Percentiles rank a stretch among this genome's conserved stretches.
These are phyloP conservation scores for Aphelenchoides avenae DNA, from an alignment of 1,140 invertebrate species.

Conservation along the genomic window DNA sequence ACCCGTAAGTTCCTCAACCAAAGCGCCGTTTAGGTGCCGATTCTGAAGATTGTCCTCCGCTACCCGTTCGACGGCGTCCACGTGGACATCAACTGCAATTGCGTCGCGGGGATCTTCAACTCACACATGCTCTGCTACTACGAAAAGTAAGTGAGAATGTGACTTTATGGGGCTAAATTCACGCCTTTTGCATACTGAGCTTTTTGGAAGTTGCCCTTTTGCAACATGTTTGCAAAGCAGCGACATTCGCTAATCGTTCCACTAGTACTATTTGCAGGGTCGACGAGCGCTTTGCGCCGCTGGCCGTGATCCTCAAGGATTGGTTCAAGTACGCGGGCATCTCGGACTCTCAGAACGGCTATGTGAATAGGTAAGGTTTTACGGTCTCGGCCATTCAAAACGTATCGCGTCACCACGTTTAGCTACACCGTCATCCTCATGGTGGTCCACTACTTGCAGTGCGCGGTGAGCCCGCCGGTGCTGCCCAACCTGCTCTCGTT, in stretches of 20 bases:
- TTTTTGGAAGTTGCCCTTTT: constrained; percentile 15
- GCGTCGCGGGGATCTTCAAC: constrained; percentile 45
- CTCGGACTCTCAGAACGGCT: no score
- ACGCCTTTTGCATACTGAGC: background rate
- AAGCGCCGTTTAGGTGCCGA: constrained; percentile 25
- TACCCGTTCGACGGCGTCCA: constrained; percentile 33
- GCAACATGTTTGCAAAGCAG: background rate
- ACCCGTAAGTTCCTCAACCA: no score
- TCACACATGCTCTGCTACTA: constrained; percentile 29
- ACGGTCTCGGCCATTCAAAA: background rate
- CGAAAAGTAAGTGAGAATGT: constrained; percentile 22
- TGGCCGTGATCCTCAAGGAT: constrained; percentile 27
- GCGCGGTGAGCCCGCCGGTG: constrained; percentile 65
- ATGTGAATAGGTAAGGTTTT: constrained; percentile 23
- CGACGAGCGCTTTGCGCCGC: constrained; percentile 22
- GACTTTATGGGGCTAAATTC: background rate
- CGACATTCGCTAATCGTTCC: background rate
- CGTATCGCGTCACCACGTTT: constrained; percentile 1
- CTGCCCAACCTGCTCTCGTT: constrained; percentile 50
- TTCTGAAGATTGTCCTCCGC: constrained; percentile 18
- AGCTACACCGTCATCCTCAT: constrained; percentile 74
- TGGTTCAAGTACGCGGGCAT: no score
- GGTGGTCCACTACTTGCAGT: constrained; percentile 92
- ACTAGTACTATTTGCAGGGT: constrained; percentile 11
- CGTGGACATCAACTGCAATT: constrained; percentile 44